Conservation (phyloP, 2,113 vertebrate species). For the Butorides virescens region DNA sequence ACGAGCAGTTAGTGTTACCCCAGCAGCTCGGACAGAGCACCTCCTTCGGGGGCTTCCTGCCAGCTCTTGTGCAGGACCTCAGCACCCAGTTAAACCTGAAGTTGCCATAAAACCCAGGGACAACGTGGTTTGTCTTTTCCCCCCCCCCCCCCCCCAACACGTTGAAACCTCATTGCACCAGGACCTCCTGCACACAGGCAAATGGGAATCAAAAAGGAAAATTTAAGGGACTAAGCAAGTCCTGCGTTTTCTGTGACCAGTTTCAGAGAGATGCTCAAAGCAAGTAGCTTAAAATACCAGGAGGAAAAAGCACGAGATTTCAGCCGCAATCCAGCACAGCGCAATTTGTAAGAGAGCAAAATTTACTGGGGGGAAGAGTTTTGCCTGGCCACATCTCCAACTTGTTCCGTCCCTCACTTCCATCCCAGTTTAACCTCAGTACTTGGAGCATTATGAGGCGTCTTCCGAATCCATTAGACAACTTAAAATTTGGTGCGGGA, state of each 20-base stretch:
- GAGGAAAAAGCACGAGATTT: neutral
- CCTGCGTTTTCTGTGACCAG: neutral
- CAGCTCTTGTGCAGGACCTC: neutral
- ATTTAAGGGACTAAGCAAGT: neutral
- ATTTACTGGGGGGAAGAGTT: neutral
- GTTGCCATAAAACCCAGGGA: neutral
- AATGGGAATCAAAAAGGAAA: neutral
- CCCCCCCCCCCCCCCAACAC: fast-evolving
- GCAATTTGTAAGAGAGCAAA: neutral
- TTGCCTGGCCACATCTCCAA: neutral
- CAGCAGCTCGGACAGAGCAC: neutral
- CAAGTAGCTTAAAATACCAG: neutral
- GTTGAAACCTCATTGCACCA: neutral
- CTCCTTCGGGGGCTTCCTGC: neutral
- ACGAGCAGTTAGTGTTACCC: neutral
- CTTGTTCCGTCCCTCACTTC: neutral
- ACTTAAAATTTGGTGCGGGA: neutral
- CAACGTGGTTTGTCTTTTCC: neutral
- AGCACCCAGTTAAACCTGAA: neutral
- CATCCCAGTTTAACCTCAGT: neutral
- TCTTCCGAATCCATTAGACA: neutral
- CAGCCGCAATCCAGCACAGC: neutral
- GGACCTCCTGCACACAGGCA: neutral
- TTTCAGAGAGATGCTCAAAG: neutral
- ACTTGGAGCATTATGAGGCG: fast-evolving